Evolutionary conservation across 2,113 vertebrate genomes (phyloP).

Genomic region (Sinocyclocheilus anshuiensis): DNA sequence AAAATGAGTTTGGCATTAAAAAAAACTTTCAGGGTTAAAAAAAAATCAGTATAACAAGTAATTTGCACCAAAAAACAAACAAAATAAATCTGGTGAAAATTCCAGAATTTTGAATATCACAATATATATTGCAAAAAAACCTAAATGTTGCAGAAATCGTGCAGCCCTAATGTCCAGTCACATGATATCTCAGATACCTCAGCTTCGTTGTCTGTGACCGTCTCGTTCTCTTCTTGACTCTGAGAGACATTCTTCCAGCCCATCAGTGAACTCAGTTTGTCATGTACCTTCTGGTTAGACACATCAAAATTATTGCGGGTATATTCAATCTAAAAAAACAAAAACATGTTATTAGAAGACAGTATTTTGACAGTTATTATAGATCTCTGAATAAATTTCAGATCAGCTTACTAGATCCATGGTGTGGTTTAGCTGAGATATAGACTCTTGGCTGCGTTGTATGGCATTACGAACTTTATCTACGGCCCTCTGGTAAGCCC

Average conservation of each 20-base stretch:
- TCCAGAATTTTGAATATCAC: neutral
- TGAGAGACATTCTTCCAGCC: conserved; percentile 78
- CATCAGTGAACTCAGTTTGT: conserved; percentile 78
- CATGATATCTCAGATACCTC: conserved; percentile 74
- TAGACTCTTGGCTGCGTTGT: conserved; percentile 81
- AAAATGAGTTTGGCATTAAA: no score
- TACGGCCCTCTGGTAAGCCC: conserved; percentile 85
- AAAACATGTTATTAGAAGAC: neutral
- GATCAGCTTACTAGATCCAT: conserved; percentile 82
- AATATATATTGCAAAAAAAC: neutral
- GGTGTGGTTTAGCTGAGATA: conserved; percentile 82
- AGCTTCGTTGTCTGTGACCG: conserved; percentile 64
- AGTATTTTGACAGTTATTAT: neutral
- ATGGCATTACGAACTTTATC: conserved; percentile 79
- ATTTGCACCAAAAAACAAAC: no score
- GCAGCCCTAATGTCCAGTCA: neutral
- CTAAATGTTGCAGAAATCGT: neutral
- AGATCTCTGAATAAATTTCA: neutral
- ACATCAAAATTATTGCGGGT: conserved; percentile 83
- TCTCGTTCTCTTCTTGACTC: conserved; percentile 68
- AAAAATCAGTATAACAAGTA: no score
- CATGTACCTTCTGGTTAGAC: conserved; percentile 84
- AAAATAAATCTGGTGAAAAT: no score
- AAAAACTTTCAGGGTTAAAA: no score
- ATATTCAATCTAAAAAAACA: conserved; percentile 80